Base-by-base conservation (phyloP, 2,888 invertebrate genomes). In the Dyspetes luteomarginatus region DNA sequence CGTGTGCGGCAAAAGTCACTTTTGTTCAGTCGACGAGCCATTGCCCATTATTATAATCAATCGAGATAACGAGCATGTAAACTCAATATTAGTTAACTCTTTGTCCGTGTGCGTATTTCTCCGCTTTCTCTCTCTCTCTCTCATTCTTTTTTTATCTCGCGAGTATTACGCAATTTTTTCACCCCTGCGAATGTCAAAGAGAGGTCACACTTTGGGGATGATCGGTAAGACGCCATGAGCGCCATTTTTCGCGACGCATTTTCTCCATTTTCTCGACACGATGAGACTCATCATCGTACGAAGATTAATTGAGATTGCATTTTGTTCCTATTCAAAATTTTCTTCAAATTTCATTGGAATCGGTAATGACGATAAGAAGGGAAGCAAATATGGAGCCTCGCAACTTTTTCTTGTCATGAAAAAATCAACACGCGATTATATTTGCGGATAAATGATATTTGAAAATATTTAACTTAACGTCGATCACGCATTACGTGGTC, bases 401-500 rank as follows among this genome's bases (percentile, higher is more conserved):
- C n/a, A n/a, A n/a, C n/a, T n/a, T n/a, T n/a, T n/a, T n/a, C n/a
- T n/a, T n/a, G n/a, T n/a, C n/a, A n/a, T n/a, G n/a, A n/a, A n/a
- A n/a, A n/a, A n/a, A n/a, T n/a, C n/a, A n/a, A n/a, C n/a, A n/a
- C n/a, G n/a, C n/a, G n/a, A n/a, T n/a, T n/a, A n/a, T n/a, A n/a
- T n/a, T n/a, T n/a, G n/a, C n/a, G n/a, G n/a, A n/a, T n/a, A n/a
- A n/a, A n/a, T n/a, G n/a, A n/a, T n/a, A n/a, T n/a, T n/a, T n/a
- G n/a, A n/a, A n/a, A n/a, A n/a, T n/a, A n/a, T n/a, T n/a, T n/a
- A n/a, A n/a, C 74, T 64, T 69, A 24, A 72, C 75, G 69, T 72
- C 52, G 52, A 41, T 62, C 78, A 68, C 62, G 76, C 79, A 89
- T 89, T 89, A 89, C 89, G 89, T 88, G 52, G 85, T 87, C 85